Percentiles rank a stretch among this genome's conserved stretches.
Evolutionary conservation across 2,113 vertebrate species (phyloP).

Genomic region (Rhegmatorhina hoffmannsi): DNA sequence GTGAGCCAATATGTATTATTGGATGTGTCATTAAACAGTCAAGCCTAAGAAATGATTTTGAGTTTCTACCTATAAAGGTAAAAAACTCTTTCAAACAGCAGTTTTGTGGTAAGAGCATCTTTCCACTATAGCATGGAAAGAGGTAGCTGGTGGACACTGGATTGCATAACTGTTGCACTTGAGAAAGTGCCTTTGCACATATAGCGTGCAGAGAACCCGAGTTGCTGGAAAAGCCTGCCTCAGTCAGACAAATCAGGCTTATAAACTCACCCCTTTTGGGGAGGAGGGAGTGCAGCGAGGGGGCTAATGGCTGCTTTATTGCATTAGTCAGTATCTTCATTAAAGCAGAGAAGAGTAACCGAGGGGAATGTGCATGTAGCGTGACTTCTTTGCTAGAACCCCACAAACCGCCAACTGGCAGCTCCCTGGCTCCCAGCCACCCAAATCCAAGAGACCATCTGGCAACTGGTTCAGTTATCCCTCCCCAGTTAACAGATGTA

Average conservation of each 20-base stretch:
- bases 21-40: fast-evolving
- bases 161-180: fast-evolving
- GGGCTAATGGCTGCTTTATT: conserved; percentile 14
- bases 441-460: conserved; percentile 71
- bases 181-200: neutral
- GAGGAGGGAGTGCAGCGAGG: neutral
- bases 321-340: conserved; percentile 53
- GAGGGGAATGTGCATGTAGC: neutral
- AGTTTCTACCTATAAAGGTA: neutral
- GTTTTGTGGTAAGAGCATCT: neutral
- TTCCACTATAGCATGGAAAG: neutral
- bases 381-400: conserved; percentile 53
- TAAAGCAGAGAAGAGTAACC: conserved; percentile 21
- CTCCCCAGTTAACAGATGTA: conserved; percentile 58
- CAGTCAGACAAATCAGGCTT: conserved; percentile 25
- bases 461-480: conserved; percentile 51
- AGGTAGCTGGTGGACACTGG: fast-evolving
- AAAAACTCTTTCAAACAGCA: neutral
- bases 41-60: neutral
- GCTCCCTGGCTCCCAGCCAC: conserved; percentile 61
- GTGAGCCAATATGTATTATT: fast-evolving
- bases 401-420: conserved; percentile 61
- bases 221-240: neutral
- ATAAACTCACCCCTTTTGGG: neutral
- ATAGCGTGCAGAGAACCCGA: neutral